Evolutionary conservation across 2,797 vertebrate species (phyloP), one percentile per base, ranked within the genome.

Genomic region (Nannoperca obscura): DNA sequence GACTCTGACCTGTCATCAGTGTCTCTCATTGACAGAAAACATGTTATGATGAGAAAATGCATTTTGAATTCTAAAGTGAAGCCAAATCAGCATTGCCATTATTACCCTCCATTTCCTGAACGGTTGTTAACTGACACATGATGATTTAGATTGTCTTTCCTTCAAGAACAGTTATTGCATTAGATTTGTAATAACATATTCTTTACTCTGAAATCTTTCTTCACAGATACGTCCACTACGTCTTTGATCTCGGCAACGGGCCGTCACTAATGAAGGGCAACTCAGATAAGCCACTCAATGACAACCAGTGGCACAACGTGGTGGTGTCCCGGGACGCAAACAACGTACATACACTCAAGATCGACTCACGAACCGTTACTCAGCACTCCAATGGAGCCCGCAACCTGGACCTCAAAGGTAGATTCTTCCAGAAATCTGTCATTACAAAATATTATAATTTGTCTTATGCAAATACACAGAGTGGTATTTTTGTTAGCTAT

Each of bases 291-390:
- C 95, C 96, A 0, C 96, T 98, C 74, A 97, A 97, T 47, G 97
- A 99, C 93, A 98, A 98, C 92, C 97, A 97, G 86, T 99, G 97
- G 97, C 97, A 99, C 94, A 97, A 97, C 1, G 97, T 98, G 93
- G 95, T 97, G 88, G 96, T 99, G 85, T 97, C 97, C 36, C 93
- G 97, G 32, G 97, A 98, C 76, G 96, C 95, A 1, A 97, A 95
- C 84, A 96, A 97, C 5, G 95, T 97, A 50, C 97, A 99, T 86
- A 98, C 93, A 0, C 96, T 98, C 60, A 96, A 97, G 91, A 97
- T 99, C 14, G 97, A 98, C 94, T 97, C 97, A 59, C 96, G 96
- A 87, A 98, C 97, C 32, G 97, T 98, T 70, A 98, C 97, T 1
- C 97, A 98, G 95, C 97, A 98, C 95, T 97, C 97, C 91, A 98